Base-by-base conservation (phyloP, 2,113 vertebrate genomes). In the Austrofundulus limnaeus region DNA sequence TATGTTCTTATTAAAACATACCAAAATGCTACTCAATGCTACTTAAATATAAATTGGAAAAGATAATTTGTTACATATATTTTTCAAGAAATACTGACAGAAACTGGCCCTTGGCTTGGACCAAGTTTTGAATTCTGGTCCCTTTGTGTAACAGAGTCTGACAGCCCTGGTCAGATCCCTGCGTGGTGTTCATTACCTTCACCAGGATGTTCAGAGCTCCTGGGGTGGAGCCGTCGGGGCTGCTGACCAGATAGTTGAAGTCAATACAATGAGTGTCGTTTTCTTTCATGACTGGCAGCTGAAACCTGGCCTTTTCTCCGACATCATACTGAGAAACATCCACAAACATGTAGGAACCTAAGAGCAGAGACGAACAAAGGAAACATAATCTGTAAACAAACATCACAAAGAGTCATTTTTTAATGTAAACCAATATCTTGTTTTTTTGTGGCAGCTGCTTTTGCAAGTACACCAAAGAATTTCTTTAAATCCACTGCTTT, bases 211-310 rank as follows among this genome's bases (percentile, higher is more conserved):
- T 98, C 68, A 99, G 70, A 12, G 95, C 94, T 39, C 97, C 97
- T 0, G 97, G 96, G 82, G 92, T 96, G 83, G 90, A 75, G 46
- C 95, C 93, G 0, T 94, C 96, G 12, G 94, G 93, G 77, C 94
- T 95, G 62, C 92, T 94, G 45, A 99, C 89, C 45, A 96, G 90
- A 88, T 99, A 99, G 91, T 94, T 98, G 87, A 99, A 99, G 89
- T 98, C 96, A 0, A 99, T 96, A 62, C 97, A 99, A 83, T 99
- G 97, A 2, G 97, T 99, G 77, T 99, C 97, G 0, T 99, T 99
- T 86, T 99, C 96, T 84, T 98, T 99, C 97, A 99, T 98, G 0
- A 95, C 92, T 0, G 97, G 97, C 70, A 99, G 94, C 85, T 96
- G 94, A 25, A 99, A 94, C 25, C 95, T 90, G 41, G 97, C 94